Percentiles rank a stretch among this genome's conserved stretches.
phyloP scores from a whole-genome alignment of 2,888 invertebrate species.

The Meiosimyza platycephala region DNA sequence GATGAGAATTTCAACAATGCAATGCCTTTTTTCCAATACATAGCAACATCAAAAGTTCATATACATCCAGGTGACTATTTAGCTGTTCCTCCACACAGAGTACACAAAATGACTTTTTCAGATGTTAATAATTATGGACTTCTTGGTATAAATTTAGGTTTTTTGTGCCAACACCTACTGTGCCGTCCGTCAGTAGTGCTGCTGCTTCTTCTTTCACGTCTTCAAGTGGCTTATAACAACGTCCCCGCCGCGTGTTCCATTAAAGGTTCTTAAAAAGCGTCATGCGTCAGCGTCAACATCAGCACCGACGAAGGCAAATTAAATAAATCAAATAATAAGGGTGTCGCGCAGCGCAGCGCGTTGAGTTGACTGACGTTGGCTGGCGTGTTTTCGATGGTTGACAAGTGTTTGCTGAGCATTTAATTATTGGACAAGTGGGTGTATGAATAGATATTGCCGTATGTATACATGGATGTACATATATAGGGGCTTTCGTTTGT shows the following conservation, averaged over 20 bases:
- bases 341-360: neutral
- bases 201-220: slow-evolving; percentile 3
- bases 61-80: no score
- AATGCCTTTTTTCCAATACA: no score
- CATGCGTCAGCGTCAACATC: neutral
- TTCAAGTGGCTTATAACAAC: slow-evolving; percentile 35
- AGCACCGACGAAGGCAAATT: slow-evolving; percentile 30
- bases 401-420: slow-evolving; percentile 36
- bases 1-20: no score
- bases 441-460: slow-evolving; percentile 11
- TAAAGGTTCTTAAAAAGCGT: no score
- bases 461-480: slow-evolving; percentile 9
- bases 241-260: neutral
- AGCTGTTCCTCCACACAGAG: no score
- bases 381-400: slow-evolving; percentile 30
- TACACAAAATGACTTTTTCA: no score
- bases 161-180: no score
- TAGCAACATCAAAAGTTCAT: no score
- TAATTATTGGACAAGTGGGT: slow-evolving; percentile 36
- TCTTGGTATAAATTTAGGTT: no score
- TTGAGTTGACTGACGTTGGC: neutral
- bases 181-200: neutral
- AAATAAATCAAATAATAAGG: slow-evolving; percentile 30
- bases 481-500: neutral
- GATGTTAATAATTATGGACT: no score